Evolutionary conservation across 2,888 invertebrate species (phyloP), one percentile per base, ranked within the genome.

Genomic region (Arctia plantaginis): DNA sequence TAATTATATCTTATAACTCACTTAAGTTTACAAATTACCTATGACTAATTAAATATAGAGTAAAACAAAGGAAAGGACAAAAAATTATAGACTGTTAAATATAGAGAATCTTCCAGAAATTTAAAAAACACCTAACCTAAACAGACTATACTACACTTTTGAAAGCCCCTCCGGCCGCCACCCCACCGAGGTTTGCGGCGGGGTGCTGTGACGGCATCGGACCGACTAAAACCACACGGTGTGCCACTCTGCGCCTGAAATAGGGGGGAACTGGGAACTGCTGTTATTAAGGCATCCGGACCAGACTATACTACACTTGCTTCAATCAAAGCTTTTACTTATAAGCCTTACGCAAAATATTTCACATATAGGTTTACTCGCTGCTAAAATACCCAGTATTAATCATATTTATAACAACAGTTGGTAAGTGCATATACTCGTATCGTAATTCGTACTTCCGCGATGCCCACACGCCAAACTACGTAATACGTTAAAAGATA

Each of bases 401-500:
- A 44, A 23, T 64, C 20, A 44, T 44, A n/a, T 64, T 41, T 59
- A 30, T 41, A 23, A 44, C 59, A 64, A 41, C 30, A 10, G n/a
- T 44, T 67, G 44, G 44, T 72, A 67, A 47, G 44, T 30, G 30
- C 67, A 67, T 41, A 59, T 62, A 30, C 44, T 44, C 62, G 59
- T 72, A 72, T 59, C 72, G 55, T 72, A 47, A 30, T 62, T 59
- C 62, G 44, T 55, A 15, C 33, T 55, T 23, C 35, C 7, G 0
- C 18, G 66, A 59, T 59, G 55, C 55, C 51, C 51, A 71, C 35
- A 66, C 71, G 47, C 51, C 12, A 65, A 66, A 30, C 18, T 66
- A 51, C 51, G 39, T 51, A 55, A 51, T 51, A 39, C 72, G 77
- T 73, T 77, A 73, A 77, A 76, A 78, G 67, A 81, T 79, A 77